Conservation (phyloP, 2,888 invertebrate species). For the Danaus chrysippus region DNA sequence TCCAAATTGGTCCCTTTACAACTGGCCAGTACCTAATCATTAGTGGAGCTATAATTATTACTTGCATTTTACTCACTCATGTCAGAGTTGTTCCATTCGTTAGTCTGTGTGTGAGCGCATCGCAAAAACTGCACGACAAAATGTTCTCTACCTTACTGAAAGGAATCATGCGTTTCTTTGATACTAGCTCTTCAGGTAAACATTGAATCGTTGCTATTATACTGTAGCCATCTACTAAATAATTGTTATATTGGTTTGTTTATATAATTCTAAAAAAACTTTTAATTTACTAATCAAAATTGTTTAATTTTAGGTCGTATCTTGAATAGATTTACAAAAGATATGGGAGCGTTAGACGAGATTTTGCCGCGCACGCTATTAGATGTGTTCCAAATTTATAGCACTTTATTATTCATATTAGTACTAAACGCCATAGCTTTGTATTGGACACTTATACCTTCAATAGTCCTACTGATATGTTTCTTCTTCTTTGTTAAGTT, state of each 20-base stretch:
- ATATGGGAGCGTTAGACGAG: slow-evolving; percentile 90
- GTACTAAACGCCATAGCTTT: slow-evolving; percentile 81
- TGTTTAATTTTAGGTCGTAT: slow-evolving; percentile 79
- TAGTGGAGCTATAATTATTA: slow-evolving; percentile 76
- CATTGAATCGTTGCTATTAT: background rate
- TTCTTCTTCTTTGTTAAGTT: slow-evolving; percentile 80
- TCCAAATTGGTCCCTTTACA: slow-evolving; percentile 62
- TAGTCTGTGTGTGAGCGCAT: slow-evolving; percentile 80
- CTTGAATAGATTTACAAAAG: slow-evolving; percentile 89
- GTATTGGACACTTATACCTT: slow-evolving; percentile 79
- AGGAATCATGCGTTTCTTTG: slow-evolving; percentile 84
- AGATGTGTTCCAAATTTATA: slow-evolving; percentile 81
- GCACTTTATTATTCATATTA: slow-evolving; percentile 76
- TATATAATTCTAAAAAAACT: background rate
- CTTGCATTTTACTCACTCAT: slow-evolving; percentile 77
- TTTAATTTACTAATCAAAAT: background rate
- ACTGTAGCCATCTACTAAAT: background rate
- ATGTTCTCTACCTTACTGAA: slow-evolving; percentile 82
- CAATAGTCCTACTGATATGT: slow-evolving; percentile 74
- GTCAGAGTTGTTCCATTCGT: slow-evolving; percentile 82
- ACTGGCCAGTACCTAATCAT: slow-evolving; percentile 79
- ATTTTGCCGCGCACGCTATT: slow-evolving; percentile 83
- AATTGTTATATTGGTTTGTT: background rate
- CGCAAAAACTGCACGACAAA: slow-evolving; percentile 82
- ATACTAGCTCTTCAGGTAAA: slow-evolving; percentile 86